Conservation (phyloP, 2,113 vertebrate genomes). For the Hemibagrus wyckioides region DNA sequence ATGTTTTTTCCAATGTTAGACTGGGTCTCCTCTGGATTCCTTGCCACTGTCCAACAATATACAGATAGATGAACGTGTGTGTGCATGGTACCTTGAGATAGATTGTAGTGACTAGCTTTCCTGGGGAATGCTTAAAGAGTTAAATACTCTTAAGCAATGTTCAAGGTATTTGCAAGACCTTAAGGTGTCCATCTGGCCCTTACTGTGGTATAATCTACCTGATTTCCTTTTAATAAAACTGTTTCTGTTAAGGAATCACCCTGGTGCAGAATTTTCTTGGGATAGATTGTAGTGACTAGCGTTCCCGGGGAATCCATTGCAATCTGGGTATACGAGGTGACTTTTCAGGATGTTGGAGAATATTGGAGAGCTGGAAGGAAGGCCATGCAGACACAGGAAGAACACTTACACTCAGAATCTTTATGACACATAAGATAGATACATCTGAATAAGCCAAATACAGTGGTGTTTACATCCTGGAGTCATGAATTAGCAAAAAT, state of each 20-base stretch:
- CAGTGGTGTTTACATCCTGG: too few relatives aligned
- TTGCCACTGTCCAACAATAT: neutral
- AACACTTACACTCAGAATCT: neutral
- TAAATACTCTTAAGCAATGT: too few relatives aligned
- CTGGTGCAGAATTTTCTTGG: neutral
- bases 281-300: neutral
- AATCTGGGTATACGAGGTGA: too few relatives aligned
- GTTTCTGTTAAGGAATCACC: conserved; percentile 14
- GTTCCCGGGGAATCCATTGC: neutral
- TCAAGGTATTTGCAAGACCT: neutral
- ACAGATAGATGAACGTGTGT: neutral
- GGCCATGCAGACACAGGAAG: neutral
- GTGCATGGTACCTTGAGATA: neutral
- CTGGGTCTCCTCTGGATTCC: neutral
- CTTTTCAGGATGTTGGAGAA: neutral
- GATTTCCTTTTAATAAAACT: neutral
- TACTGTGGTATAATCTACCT: neutral
- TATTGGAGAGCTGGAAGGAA: neutral
- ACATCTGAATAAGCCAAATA: too few relatives aligned
- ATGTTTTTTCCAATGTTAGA: neutral
- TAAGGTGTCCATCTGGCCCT: neutral
- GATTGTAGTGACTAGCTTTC: neutral
- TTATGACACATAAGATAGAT: too few relatives aligned
- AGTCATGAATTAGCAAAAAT: too few relatives aligned
- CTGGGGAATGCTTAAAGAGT: too few relatives aligned